These are phyloP conservation scores for Pseudococcus jackbeardsleyi DNA, from an alignment of 2,888 invertebrate genomes.

Conservation along the genomic window DNA sequence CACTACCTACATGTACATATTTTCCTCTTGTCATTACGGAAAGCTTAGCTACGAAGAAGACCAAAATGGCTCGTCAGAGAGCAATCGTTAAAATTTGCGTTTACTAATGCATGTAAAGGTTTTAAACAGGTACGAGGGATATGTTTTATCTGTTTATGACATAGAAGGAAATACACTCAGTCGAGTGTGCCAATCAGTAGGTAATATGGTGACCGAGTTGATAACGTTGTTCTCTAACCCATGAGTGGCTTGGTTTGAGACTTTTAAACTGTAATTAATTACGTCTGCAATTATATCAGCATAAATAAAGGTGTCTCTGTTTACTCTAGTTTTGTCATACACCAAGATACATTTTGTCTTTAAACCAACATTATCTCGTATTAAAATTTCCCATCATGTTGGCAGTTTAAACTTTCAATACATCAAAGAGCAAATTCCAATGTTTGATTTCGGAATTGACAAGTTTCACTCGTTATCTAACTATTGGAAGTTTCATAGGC, in stretches of 20 bases:
- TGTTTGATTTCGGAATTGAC: slow-evolving; percentile 34
- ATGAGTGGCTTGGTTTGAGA: neutral
- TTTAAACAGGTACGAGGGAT: neutral
- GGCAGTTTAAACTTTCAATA: neutral
- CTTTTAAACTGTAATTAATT: slow-evolving; percentile 23
- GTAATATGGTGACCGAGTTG: slow-evolving; percentile 38
- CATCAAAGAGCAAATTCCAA: neutral
- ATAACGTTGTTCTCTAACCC: neutral
- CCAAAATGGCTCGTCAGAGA: neutral
- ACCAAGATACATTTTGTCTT: neutral
- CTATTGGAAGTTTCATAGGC: neutral
- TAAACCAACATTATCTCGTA: neutral
- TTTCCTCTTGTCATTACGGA: too few species aligned
- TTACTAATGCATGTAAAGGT: neutral
- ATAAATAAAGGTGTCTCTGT: slow-evolving; percentile 23
- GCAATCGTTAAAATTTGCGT: neutral
- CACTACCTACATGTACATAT: too few species aligned
- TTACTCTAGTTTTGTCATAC: slow-evolving; percentile 30
- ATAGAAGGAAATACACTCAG: neutral
- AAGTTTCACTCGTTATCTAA: slow-evolving; percentile 30
- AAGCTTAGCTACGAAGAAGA: too few species aligned
- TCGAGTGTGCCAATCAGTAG: slow-evolving; percentile 40
- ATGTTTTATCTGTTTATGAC: neutral
- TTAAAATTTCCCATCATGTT: slow-evolving; percentile 2
- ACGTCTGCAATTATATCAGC: slow-evolving; percentile 35